Evolutionary conservation across 1,140 invertebrate genomes (phyloP).

Genomic region (Trachelipus rathkii): DNA sequence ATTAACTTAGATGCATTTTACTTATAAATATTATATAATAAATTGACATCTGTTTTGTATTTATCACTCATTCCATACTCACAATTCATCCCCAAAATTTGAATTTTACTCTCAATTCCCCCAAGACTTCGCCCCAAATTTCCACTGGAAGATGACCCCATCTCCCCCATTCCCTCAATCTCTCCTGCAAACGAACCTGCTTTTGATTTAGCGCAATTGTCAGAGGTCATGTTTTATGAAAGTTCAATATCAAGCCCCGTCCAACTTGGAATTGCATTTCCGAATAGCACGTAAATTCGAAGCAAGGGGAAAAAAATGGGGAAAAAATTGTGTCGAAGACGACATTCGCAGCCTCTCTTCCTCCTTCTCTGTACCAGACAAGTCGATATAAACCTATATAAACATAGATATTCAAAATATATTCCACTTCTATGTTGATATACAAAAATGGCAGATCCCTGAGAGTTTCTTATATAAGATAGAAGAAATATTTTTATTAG

Average conservation of each 20-base stretch:
- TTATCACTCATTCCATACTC: no score
- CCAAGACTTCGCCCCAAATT: no score
- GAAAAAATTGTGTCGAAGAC: background rate
- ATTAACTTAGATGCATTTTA: no score
- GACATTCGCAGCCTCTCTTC: background rate
- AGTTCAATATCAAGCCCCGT: constrained; percentile 4
- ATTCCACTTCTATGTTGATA: background rate
- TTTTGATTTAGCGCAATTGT: constrained; percentile 8
- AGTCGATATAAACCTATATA: constrained; percentile 5
- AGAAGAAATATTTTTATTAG: constrained; percentile 5
- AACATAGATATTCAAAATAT: constrained; percentile 9
- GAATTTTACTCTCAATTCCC: no score
- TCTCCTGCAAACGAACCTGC: background rate
- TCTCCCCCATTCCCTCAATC: background rate
- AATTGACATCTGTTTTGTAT: no score
- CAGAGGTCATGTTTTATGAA: constrained; percentile 12
- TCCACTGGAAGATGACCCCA: background rate
- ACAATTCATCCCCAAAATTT: no score
- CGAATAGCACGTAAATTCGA: constrained; percentile 1
- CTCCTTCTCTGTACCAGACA: background rate
- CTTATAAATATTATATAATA: no score
- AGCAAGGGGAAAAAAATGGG: background rate
- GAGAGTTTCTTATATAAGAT: background rate
- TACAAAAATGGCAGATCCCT: constrained; percentile 1
- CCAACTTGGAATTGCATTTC: background rate